Conservation (phyloP, 2,888 invertebrate species). For the Cheilosia scutellata region DNA sequence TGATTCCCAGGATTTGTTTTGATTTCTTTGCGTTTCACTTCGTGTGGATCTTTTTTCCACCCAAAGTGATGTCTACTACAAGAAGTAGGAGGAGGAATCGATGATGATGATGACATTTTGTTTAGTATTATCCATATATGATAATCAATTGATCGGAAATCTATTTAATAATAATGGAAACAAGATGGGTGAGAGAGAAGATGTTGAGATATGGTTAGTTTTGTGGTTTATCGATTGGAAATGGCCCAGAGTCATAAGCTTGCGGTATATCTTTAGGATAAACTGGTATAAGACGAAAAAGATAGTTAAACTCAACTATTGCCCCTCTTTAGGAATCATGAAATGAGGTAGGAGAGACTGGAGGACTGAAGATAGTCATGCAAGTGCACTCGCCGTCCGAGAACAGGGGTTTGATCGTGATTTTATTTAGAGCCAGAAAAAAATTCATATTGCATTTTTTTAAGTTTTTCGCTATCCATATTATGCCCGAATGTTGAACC, state of each 20-base stretch:
- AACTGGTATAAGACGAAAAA: not conserved
- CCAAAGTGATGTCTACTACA: not conserved
- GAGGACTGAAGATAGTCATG: conserved; percentile 34
- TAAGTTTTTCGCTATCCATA: not conserved
- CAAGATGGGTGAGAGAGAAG: conserved; percentile 23
- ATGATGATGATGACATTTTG: conserved; percentile 19
- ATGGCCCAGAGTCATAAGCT: conserved; percentile 46
- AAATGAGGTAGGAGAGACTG: conserved; percentile 14
- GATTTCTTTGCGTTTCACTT: conserved; percentile 61
- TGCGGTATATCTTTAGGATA: conserved; percentile 36
- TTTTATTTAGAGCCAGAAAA: conserved; percentile 11
- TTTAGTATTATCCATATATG: conserved; percentile 55
- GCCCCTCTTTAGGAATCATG: conserved; percentile 30
- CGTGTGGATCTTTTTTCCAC: conserved; percentile 18
- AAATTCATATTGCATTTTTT: not conserved
- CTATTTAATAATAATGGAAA: conserved; percentile 55
- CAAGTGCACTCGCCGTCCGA: conserved; percentile 50
- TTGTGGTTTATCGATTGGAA: conserved; percentile 50
- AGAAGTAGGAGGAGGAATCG: conserved; percentile 1
- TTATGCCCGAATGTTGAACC: conserved; percentile 40
- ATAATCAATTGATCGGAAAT: conserved; percentile 70
- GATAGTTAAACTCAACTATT: conserved; percentile 11
- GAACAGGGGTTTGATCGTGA: conserved; percentile 52
- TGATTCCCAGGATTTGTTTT: conserved; percentile 75
- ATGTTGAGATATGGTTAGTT: conserved; percentile 19